phyloP scores from a whole-genome alignment of 2,113 vertebrate genomes.

The Melanostigma gelatinosum region DNA sequence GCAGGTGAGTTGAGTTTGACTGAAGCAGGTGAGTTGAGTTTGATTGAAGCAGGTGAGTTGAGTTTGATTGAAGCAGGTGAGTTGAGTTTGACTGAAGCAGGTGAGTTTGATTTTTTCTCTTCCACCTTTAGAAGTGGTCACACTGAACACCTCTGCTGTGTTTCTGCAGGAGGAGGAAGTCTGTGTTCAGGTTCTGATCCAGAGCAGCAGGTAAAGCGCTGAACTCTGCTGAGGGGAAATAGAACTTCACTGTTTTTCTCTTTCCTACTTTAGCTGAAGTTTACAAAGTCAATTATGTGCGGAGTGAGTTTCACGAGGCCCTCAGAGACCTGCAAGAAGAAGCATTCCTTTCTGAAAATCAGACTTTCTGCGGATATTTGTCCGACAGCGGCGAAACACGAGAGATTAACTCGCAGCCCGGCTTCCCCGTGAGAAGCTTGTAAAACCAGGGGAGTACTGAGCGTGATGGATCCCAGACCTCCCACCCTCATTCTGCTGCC shows the following conservation, averaged over 20 bases:
- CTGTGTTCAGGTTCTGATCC: conserved; percentile 14
- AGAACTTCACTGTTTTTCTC: conserved; percentile 30
- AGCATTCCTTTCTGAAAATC: conserved; percentile 29
- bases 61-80: too few relatives aligned
- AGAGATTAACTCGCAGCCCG: conserved; percentile 45
- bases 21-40: too few relatives aligned
- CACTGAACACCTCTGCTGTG: neutral
- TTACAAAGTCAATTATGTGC: conserved; percentile 50
- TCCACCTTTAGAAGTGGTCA: neutral
- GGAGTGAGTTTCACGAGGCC: conserved; percentile 44
- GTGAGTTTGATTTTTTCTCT: neutral
- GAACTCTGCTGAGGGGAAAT: conserved; percentile 15
- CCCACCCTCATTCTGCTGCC: conserved; percentile 7
- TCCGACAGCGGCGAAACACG: conserved; percentile 37
- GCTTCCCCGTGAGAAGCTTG: conserved; percentile 48
- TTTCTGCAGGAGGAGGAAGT: conserved; percentile 5
- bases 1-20: too few relatives aligned
- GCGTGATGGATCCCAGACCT: conserved; percentile 54
- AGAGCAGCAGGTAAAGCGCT: conserved; percentile 29
- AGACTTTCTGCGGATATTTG: conserved; percentile 32
- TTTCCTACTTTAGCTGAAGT: conserved; percentile 1
- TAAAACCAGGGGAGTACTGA: conserved; percentile 53
- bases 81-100: neutral
- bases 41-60: too few relatives aligned
- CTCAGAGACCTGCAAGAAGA: conserved; percentile 33